A percentile compares a stretch with the other conserved stretches of the same genome.
These are phyloP conservation scores for Pachydiplax longipennis DNA, from an alignment of 2,888 invertebrate species.

Conservation along the genomic window DNA sequence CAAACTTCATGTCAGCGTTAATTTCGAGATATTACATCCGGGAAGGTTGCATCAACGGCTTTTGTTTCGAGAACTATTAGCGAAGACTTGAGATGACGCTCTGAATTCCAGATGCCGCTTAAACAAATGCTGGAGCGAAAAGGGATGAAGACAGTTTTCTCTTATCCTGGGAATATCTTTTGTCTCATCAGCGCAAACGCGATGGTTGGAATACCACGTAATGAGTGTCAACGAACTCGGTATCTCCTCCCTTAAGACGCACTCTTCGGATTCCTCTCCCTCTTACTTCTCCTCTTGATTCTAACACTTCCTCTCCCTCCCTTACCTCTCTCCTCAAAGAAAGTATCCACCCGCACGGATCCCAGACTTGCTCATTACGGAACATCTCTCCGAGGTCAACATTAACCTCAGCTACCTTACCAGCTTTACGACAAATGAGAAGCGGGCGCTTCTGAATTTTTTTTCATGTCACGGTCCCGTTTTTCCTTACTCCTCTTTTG, in stretches of 20 bases:
- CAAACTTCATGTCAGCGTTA: not conserved
- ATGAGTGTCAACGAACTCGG: conserved; percentile 37
- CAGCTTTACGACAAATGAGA: not conserved
- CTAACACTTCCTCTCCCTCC: not conserved
- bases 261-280: not conserved
- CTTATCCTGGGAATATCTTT: not conserved
- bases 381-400: not conserved
- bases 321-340: not conserved
- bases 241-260: not conserved
- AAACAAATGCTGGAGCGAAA: not conserved
- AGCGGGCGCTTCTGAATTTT: not conserved
- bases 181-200: not conserved
- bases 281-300: not conserved
- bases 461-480: not conserved
- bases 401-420: not conserved
- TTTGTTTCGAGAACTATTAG: not conserved
- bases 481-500: not conserved
- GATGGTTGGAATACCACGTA: not conserved
- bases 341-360: not conserved
- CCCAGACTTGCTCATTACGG: not conserved
- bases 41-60: not conserved
- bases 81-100: not conserved
- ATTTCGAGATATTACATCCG: not conserved
- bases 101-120: not conserved
- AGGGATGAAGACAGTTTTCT: not conserved